phyloP scores from a whole-genome alignment of 2,797 vertebrate species.

The Cyclopterus lumpus region DNA sequence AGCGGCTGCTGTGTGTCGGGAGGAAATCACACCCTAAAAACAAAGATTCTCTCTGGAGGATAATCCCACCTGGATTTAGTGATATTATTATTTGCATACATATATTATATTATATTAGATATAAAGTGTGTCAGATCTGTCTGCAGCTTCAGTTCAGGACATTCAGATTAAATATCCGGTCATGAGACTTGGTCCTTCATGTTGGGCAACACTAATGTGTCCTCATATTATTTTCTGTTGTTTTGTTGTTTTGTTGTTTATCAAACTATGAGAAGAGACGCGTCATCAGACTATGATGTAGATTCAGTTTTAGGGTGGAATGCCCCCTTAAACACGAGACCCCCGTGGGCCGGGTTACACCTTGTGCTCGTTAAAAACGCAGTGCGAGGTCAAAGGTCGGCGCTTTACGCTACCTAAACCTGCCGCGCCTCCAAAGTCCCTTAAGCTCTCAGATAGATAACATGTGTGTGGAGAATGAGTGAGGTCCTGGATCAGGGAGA shows the following conservation, averaged over 20 bases:
- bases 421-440: constrained; percentile 60
- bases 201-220: no score
- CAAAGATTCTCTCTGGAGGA: not conserved
- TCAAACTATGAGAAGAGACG: not conserved
- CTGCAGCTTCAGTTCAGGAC: not conserved
- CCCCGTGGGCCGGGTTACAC: constrained; percentile 55
- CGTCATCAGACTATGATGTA: not conserved
- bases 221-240: not conserved
- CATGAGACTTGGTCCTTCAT: no score
- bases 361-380: constrained; percentile 73
- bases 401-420: constrained; percentile 74
- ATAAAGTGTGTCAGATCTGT: no score
- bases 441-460: constrained; percentile 66
- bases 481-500: constrained; percentile 14
- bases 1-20: constrained; percentile 22
- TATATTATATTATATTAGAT: no score
- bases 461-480: constrained; percentile 57
- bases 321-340: constrained; percentile 28
- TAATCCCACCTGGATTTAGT: no score
- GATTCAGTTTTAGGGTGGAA: constrained; percentile 51
- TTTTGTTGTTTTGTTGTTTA: not conserved
- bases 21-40: constrained; percentile 33
- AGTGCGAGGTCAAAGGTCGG: constrained; percentile 58
- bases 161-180: no score
- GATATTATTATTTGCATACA: no score